A percentile compares a stretch with the other conserved stretches of the same genome.
Conservation (phyloP, 2,888 invertebrate species). For the Drosophila borealis region DNA sequence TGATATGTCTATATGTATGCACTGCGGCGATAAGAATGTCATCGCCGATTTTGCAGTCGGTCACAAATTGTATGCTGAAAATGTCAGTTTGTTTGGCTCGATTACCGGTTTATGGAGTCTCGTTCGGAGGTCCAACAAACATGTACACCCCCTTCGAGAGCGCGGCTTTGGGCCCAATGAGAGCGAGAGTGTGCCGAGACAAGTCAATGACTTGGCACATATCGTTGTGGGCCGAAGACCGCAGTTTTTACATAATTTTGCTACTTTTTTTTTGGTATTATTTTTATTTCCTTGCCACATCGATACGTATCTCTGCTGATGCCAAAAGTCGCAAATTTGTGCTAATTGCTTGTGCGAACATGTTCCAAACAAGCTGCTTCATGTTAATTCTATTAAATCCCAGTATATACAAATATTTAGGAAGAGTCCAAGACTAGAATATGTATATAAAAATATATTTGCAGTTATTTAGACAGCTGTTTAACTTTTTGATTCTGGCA, state of each 20-base stretch:
- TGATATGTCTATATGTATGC: conserved; percentile 16
- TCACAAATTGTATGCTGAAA: conserved; percentile 15
- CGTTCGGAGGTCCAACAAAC: conserved; percentile 10
- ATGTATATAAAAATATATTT: neutral
- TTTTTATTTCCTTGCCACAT: conserved; percentile 21
- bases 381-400: conserved; percentile 35
- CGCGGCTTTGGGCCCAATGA: conserved; percentile 21
- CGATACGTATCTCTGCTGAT: conserved; percentile 5
- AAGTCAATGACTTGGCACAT: conserved; percentile 70
- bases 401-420: conserved; percentile 22
- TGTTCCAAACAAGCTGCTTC: conserved; percentile 18
- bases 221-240: conserved; percentile 31
- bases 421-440: neutral
- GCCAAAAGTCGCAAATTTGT: conserved; percentile 57
- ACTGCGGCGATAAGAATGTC: conserved; percentile 35
- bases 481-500: conserved; percentile 1
- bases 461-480: neutral
- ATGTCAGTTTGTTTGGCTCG: neutral
- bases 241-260: conserved; percentile 47
- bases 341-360: conserved; percentile 57
- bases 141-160: neutral
- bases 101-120: conserved; percentile 45
- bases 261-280: conserved; percentile 14
- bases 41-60: conserved; percentile 14
- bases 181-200: conserved; percentile 45